phyloP scores from a whole-genome alignment of 1,140 invertebrate genomes.

The Cherax destructor region DNA sequence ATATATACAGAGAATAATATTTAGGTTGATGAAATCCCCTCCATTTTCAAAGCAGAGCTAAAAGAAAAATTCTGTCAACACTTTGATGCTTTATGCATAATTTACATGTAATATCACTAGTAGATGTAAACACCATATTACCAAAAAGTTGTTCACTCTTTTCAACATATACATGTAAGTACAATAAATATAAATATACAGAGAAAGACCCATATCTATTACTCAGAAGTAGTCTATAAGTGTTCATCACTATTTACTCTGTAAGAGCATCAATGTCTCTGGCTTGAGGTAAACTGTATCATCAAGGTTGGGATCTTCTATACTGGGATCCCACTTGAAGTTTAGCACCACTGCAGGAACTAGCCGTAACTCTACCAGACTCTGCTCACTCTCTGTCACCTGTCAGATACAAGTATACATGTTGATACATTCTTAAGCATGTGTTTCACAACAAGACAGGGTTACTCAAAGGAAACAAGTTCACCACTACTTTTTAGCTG shows the following conservation, averaged over 20 bases:
- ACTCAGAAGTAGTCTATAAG: not conserved
- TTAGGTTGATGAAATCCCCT: too few species aligned
- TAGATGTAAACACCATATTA: too few species aligned
- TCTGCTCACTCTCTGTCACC: conserved; percentile 80
- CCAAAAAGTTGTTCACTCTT: too few species aligned
- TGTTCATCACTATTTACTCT: conserved; percentile 7
- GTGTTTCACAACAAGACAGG: too few species aligned
- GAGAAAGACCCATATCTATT: not conserved
- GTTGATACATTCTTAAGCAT: not conserved
- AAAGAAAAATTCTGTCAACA: too few species aligned
- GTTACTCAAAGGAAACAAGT: too few species aligned
- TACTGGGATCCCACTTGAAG: conserved; percentile 80
- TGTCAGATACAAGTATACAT: conserved; percentile 78
- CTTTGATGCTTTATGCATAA: too few species aligned
- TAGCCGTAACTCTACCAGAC: conserved; percentile 82
- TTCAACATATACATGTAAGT: not conserved
- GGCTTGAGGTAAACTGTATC: conserved; percentile 83
- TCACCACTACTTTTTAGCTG: too few species aligned
- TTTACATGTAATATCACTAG: too few species aligned
- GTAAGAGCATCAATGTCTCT: conserved; percentile 83
- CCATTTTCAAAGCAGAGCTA: too few species aligned
- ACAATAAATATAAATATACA: not conserved
- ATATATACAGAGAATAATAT: too few species aligned
- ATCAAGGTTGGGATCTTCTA: conserved; percentile 77
- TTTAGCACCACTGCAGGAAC: conserved; percentile 85